These are phyloP conservation scores for Achroia grisella DNA, from an alignment of 1,140 invertebrate species.

Conservation along the genomic window DNA sequence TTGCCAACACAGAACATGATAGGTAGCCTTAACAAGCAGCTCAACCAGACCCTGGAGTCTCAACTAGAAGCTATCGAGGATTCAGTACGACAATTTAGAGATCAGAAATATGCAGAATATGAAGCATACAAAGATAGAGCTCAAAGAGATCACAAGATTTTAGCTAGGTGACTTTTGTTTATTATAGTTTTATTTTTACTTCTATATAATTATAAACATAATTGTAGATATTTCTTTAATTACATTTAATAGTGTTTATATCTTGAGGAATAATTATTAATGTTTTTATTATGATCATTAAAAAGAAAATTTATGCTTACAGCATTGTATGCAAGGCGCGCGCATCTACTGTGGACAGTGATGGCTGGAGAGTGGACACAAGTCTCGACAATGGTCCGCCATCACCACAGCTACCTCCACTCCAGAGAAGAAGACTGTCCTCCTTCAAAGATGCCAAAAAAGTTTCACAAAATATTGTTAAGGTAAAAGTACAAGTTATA, in stretches of 20 bases:
- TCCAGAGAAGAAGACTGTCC: conserved; percentile 63
- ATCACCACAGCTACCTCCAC: conserved; percentile 50
- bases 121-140: conserved; percentile 65
- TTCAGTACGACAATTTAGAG: conserved; percentile 61
- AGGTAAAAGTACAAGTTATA: too few species aligned
- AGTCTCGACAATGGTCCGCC: conserved; percentile 49
- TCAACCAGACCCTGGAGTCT: conserved; percentile 54
- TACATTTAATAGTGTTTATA: neutral
- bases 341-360: conserved; percentile 27
- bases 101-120: conserved; percentile 69
- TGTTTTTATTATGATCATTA: conserved; percentile 6
- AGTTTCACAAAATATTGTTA: conserved; percentile 40
- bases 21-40: conserved; percentile 53
- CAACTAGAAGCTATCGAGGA: conserved; percentile 63
- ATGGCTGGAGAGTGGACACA: conserved; percentile 33
- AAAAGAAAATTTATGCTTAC: conserved; percentile 27
- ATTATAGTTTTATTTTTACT: too few species aligned
- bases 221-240: too few species aligned
- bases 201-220: too few species aligned
- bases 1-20: conserved; percentile 39
- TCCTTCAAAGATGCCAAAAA: conserved; percentile 65
- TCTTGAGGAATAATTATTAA: neutral
- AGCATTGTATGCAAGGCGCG: conserved; percentile 56
- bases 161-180: conserved; percentile 65
- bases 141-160: conserved; percentile 66